These are phyloP conservation scores for Platyscapa corneri DNA, from an alignment of 1,140 invertebrate genomes.

Conservation along the genomic window DNA sequence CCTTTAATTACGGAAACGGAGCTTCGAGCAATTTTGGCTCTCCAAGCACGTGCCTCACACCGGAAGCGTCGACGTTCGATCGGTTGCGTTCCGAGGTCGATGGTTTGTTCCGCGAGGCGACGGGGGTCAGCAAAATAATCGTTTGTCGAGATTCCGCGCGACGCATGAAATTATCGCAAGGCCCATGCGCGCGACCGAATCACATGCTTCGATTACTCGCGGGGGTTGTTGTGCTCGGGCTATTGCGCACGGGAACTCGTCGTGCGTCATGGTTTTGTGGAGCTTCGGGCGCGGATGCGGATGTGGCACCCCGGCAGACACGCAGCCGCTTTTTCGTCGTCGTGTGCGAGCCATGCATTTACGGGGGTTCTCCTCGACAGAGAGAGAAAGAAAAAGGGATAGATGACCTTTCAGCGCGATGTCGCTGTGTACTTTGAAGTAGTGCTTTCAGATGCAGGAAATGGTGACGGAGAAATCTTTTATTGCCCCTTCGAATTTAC, in stretches of 20 bases:
- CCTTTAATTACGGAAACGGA: constrained; percentile 54
- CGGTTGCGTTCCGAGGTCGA: neutral
- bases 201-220: constrained; percentile 20
- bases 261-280: constrained; percentile 22
- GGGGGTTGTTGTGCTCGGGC: neutral
- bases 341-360: neutral
- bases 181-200: constrained; percentile 3
- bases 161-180: constrained; percentile 43
- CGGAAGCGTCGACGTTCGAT: neutral
- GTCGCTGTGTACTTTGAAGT: neutral
- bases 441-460: constrained; percentile 2
- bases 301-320: neutral
- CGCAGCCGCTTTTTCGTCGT: constrained; percentile 24
- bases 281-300: neutral
- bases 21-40: constrained; percentile 38
- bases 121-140: constrained; percentile 13
- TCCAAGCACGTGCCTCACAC: neutral
- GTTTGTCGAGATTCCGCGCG: constrained; percentile 32
- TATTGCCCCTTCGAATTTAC: constrained; percentile 26
- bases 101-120: neutral
- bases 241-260: constrained; percentile 21
- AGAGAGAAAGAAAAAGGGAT: neutral
- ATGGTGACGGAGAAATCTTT: constrained; percentile 31
- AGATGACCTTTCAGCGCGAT: neutral
- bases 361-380: neutral